Evolutionary conservation across 2,113 vertebrate genomes (phyloP).

Genomic region (Perognathus longimembris): DNA sequence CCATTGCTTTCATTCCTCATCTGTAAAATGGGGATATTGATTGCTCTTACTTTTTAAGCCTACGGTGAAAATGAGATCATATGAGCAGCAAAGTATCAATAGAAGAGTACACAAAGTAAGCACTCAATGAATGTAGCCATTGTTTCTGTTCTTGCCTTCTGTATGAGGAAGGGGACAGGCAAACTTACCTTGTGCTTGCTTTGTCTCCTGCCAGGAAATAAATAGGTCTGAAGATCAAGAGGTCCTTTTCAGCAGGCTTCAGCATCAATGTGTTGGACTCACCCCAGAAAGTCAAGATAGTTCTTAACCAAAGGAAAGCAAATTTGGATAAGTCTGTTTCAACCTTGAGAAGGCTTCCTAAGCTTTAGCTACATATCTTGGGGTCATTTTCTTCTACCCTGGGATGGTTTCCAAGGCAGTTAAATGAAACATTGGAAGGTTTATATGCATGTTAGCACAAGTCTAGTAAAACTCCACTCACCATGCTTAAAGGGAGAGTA

Average conservation of each 20-base stretch:
- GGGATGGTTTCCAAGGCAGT: neutral
- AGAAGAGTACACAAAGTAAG: neutral
- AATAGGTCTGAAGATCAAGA: constrained; percentile 85
- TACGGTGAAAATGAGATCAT: neutral
- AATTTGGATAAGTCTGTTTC: constrained; percentile 87
- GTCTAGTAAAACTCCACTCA: neutral
- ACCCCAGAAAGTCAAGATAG: constrained; percentile 87
- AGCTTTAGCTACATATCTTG: constrained; percentile 22
- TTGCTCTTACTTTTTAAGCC: neutral
- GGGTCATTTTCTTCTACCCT: constrained; percentile 5
- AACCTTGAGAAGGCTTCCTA: constrained; percentile 88
- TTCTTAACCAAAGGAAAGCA: constrained; percentile 84
- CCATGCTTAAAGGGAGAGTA: neutral
- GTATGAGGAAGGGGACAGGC: neutral
- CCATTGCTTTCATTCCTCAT: neutral
- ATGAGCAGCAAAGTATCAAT: neutral
- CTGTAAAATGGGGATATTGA: constrained; percentile 19
- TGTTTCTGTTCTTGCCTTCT: constrained; percentile 9
- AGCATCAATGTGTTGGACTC: constrained; percentile 87
- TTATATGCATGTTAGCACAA: neutral
- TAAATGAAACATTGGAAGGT: constrained; percentile 28
- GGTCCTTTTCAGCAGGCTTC: constrained; percentile 87
- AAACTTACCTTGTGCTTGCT: neutral
- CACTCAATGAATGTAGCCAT: neutral
- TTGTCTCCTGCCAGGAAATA: constrained; percentile 85